Evolutionary conservation across 2,888 invertebrate species (phyloP), one percentile per base, ranked within the genome.

Genomic region (Drosophila setosimentum): DNA sequence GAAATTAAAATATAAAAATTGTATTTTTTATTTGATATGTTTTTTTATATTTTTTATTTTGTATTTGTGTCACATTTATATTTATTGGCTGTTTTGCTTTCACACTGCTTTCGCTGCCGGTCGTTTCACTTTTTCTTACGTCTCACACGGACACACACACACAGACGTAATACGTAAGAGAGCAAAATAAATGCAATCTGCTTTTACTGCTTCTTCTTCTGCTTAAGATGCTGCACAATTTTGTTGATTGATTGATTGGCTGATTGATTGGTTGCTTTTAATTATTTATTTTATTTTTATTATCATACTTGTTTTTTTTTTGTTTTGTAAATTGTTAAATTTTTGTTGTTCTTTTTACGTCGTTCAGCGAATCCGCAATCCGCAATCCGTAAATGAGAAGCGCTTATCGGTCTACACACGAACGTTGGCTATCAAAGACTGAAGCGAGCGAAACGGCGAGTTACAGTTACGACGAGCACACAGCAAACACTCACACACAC

Each of bases 351-450:
- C 16, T 45, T 21, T 45, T 45, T 45, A 45, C 45, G 66, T 58
- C 53, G 21, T 53, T 37, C 60, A 66, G 16, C 69, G 66, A 58
- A 37, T 58, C 55, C 59, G 58, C 45, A 45, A 73, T 62, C 78
- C 75, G 75, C 69, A 76, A 72, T 72, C 45, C 45, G 45, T 45
- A 45, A 45, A 45, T 45, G 45, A 45, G 45, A 82, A 87, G 91
- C 91, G 85, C 84, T 92, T 91, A 86, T 91, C 90, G 89, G 91
- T 92, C 92, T 89, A 88, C 85, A 88, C 92, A 91, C 92, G 92
- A 91, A 90, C 90, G 91, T 91, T 91, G 90, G 87, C 92, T 91
- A 91, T 93, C 90, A 92, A 92, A 91, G 92, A 93, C 92, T 93
- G 91, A 45, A 91, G 63, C 76, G 73, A 78, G 59, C 70, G 51